Evolutionary conservation across 2,888 invertebrate genomes (phyloP).

Genomic region (Gibbula magus): DNA sequence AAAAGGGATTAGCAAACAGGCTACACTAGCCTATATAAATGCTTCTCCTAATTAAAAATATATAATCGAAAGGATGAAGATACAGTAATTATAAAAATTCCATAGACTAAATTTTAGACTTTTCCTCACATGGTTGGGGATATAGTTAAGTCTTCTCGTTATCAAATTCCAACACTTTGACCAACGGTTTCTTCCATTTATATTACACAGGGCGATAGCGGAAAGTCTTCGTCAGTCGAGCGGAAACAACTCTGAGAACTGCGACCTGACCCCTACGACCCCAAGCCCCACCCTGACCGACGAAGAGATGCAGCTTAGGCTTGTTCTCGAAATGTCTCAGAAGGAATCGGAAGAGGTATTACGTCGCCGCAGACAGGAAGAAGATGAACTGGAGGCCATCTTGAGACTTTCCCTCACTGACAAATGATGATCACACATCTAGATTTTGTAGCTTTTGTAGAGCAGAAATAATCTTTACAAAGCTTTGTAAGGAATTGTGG

Average conservation of each 20-base stretch:
- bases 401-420: slow-evolving; percentile 73
- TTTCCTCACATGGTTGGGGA: not conserved
- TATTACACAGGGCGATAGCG: slow-evolving; percentile 74
- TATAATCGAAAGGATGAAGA: too few species aligned
- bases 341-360: slow-evolving; percentile 63
- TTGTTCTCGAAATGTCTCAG: slow-evolving; percentile 72
- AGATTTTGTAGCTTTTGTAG: not conserved
- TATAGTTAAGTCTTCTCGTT: not conserved
- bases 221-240: slow-evolving; percentile 69
- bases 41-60: too few species aligned
- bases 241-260: slow-evolving; percentile 17
- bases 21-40: too few species aligned
- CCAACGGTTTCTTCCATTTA: slow-evolving; percentile 27
- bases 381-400: slow-evolving; percentile 73
- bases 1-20: too few species aligned
- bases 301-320: slow-evolving; percentile 70
- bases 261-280: slow-evolving; percentile 22
- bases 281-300: slow-evolving; percentile 29
- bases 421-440: slow-evolving; percentile 55
- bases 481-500: too few species aligned
- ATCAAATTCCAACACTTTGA: not conserved
- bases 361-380: slow-evolving; percentile 64
- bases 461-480: too few species aligned
- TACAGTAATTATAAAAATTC: too few species aligned
- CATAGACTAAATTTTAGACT: too few species aligned